Evolutionary conservation across 2,888 invertebrate genomes (phyloP), one percentile per base, ranked within the genome.

Genomic region (Drosophila mulleri): DNA sequence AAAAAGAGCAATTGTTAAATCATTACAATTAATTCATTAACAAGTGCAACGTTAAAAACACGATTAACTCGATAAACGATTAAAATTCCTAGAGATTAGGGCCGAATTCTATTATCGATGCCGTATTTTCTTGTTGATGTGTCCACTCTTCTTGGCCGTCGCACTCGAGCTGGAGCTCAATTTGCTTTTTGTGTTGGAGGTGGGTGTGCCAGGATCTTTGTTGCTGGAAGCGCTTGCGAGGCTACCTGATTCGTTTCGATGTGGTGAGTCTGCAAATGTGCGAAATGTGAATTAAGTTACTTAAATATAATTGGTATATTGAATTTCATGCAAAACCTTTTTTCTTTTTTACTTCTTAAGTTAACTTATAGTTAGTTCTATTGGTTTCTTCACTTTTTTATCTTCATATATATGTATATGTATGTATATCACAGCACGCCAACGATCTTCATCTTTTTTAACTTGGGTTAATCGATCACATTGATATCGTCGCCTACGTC

Each of bases 61-160:
- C 32, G 48, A 48, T 32, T 48, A 48, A 14, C 12, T 18, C 50
- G 32, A 50, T 20, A 2, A 37, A 67, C 68, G 53, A 60, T 60
- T 41, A 42, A 60, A 54, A 67, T 20, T 20, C 60, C 32, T 29
- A 32, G n/a, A 32, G 20, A n/a, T 9, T 18, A 53, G 14, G 23
- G 20, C 11, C 7, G 18, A 20, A 20, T 58, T 35, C 16, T 11
- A 20, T 95, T 83, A 97, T 94, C 97, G 95, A 93, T 97, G 97
- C 88, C 96, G 94, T 23, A 96, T 95, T 93, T 97, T 96, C 92
- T 97, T 97, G 90, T 95, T 96, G 82, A 95, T 95, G 91, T 94
- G 96, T 89, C 97, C 97, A 18, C 92, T 90, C 92, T 97, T 97
- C 45, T 95, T 94, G 72, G 95, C 95, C 7, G 91, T 92, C 50